phyloP scores from a whole-genome alignment of 92 coral and sea anemone species.

The Parazoanthus darwini region DNA sequence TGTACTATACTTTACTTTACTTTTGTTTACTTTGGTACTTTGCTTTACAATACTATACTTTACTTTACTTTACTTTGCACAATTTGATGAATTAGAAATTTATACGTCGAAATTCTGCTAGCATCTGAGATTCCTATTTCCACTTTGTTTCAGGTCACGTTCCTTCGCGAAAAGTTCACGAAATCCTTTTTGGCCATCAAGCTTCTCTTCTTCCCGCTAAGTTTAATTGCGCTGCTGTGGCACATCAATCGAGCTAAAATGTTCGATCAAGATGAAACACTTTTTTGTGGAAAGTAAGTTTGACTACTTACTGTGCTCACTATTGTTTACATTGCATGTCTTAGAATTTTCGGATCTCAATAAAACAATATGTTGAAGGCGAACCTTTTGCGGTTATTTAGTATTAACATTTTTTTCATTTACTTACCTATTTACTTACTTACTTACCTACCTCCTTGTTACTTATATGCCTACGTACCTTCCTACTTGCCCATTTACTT shows the following conservation, averaged over 20 bases:
- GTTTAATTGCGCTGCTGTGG: conserved; percentile 27
- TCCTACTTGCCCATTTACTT: too few relatives aligned
- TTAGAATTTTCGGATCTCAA: not conserved
- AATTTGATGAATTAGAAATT: not conserved
- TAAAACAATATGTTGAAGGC: too few relatives aligned
- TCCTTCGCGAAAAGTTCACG: conserved; percentile 26
- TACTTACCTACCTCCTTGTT: too few relatives aligned
- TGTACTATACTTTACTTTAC: too few relatives aligned
- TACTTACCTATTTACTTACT: too few relatives aligned
- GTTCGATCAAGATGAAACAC: conserved; percentile 36
- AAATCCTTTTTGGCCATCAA: conserved; percentile 34
- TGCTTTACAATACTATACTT: too few relatives aligned
- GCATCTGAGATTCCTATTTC: not conserved
- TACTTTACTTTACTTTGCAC: too few relatives aligned
- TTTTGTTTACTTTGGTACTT: too few relatives aligned
- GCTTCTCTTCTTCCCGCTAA: conserved; percentile 29
- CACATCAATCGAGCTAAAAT: conserved; percentile 28
- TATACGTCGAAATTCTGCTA: not conserved
- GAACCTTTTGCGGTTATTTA: too few relatives aligned
- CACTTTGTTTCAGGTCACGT: conserved; percentile 13
- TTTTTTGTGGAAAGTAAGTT: conserved; percentile 30
- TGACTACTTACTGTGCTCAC: not conserved
- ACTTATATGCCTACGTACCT: too few relatives aligned
- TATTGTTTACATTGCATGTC: not conserved
- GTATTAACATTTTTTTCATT: too few relatives aligned